Evolutionary conservation across 1,140 invertebrate genomes (phyloP).

Genomic region (Probaryconus sp.): DNA sequence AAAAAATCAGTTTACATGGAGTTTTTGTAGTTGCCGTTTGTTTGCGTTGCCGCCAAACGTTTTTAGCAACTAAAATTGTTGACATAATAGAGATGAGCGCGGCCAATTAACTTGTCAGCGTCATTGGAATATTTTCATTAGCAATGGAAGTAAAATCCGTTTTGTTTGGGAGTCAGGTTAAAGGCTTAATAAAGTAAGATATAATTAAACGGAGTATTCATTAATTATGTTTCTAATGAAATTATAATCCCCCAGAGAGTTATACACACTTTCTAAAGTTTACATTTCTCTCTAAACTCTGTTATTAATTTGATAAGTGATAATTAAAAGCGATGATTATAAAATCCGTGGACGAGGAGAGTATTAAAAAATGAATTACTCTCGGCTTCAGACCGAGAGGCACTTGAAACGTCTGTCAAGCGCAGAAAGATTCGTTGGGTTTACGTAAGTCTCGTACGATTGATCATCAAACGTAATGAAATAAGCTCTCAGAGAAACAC

Average conservation of each 20-base stretch:
- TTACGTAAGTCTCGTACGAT: no score
- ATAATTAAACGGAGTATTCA: constrained; percentile 36
- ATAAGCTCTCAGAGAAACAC: no score
- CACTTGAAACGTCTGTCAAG: background rate
- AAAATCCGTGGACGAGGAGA: background rate
- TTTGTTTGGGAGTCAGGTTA: constrained; percentile 3
- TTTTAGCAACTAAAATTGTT: constrained; percentile 13
- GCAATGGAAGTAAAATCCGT: constrained; percentile 5
- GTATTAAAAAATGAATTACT: background rate
- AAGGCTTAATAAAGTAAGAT: constrained; percentile 35
- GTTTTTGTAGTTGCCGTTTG: background rate
- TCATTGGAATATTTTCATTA: constrained; percentile 29
- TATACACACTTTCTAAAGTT: background rate
- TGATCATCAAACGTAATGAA: no score
- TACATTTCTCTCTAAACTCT: constrained; percentile 14
- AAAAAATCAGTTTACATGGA: constrained; percentile 1
- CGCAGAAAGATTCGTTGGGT: no score
- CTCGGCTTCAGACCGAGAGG: background rate
- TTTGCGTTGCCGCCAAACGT: constrained; percentile 1
- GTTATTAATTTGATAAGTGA: constrained; percentile 34
- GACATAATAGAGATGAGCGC: constrained; percentile 39
- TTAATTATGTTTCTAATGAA: constrained; percentile 42
- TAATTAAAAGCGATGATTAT: constrained; percentile 23
- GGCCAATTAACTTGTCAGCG: constrained; percentile 29
- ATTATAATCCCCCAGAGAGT: constrained; percentile 31